Conservation (phyloP, 2,888 invertebrate genomes). For the Eupsilia transversa region DNA sequence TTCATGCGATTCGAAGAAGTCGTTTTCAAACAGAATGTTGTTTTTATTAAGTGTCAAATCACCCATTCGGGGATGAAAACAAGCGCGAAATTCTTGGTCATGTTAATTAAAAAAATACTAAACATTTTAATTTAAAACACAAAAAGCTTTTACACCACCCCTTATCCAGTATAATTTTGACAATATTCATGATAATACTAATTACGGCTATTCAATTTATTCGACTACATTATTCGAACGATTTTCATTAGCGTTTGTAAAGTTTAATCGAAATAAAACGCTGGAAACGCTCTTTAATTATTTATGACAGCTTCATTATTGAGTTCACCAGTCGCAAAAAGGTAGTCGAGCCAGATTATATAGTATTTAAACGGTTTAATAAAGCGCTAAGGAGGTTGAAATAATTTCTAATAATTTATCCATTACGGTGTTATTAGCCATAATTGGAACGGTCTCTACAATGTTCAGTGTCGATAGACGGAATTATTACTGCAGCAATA, state of each 20-base stretch:
- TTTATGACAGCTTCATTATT: conserved; percentile 62
- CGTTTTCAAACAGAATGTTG: conserved; percentile 6
- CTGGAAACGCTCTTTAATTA: conserved; percentile 57
- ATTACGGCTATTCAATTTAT: conserved; percentile 61
- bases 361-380: conserved; percentile 40
- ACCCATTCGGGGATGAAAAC: conserved; percentile 17
- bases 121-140: conserved; percentile 6
- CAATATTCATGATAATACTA: conserved; percentile 49
- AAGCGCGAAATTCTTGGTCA: conserved; percentile 4
- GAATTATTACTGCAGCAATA: conserved; percentile 63
- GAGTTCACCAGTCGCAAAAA: conserved; percentile 47
- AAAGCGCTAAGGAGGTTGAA: conserved; percentile 19
- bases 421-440: conserved; percentile 13
- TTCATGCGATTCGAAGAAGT: conserved; percentile 4
- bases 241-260: conserved; percentile 60
- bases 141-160: conserved; percentile 41
- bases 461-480: conserved; percentile 20
- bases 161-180: conserved; percentile 38
- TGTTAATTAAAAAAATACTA: conserved; percentile 30
- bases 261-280: conserved; percentile 61
- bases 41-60: background rate
- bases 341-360: conserved; percentile 42
- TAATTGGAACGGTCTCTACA: conserved; percentile 21
- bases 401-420: conserved; percentile 36
- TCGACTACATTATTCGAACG: conserved; percentile 46